These are phyloP conservation scores for Caenorhabditis panamensis DNA, from an alignment of 2,888 invertebrate genomes.

Conservation along the genomic window DNA sequence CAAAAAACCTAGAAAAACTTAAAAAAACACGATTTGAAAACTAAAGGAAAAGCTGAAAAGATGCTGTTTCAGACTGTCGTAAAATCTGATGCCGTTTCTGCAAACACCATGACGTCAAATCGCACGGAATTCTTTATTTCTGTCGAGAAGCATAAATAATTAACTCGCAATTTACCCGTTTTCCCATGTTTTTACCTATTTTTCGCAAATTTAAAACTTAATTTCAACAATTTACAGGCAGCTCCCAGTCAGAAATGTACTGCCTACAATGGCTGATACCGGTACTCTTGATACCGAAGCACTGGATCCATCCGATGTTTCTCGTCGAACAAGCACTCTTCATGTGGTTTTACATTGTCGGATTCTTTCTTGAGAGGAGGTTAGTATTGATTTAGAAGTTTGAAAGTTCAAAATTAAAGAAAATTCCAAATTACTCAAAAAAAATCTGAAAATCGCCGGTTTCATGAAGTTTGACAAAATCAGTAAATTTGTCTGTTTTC, in stretches of 20 bases:
- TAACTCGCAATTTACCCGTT: conserved; percentile 7
- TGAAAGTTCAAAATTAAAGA: neutral
- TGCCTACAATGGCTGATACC: conserved; percentile 98
- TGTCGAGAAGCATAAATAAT: conserved; percentile 1
- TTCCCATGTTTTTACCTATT: neutral
- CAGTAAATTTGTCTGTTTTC: too few species aligned
- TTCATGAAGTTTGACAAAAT: too few species aligned
- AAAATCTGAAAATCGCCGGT: too few species aligned
- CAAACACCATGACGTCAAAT: conserved; percentile 25
- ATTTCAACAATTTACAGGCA: neutral
- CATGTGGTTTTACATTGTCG: conserved; percentile 94
- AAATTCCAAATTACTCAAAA: too few species aligned
- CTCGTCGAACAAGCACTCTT: conserved; percentile 95
- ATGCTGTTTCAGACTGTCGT: conserved; percentile 8
- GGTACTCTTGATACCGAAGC: conserved; percentile 95
- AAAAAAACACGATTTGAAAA: neutral
- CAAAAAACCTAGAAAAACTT: neutral
- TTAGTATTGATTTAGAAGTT: conserved; percentile 39
- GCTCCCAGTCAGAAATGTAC: conserved; percentile 86
- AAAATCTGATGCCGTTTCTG: neutral
- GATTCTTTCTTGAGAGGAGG: conserved; percentile 93
- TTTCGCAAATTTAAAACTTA: neutral
- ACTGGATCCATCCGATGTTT: conserved; percentile 92
- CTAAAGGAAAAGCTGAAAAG: neutral
- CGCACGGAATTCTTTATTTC: neutral